phyloP scores from a whole-genome alignment of 2,888 invertebrate species.

The Eupithecia dodoneata region DNA sequence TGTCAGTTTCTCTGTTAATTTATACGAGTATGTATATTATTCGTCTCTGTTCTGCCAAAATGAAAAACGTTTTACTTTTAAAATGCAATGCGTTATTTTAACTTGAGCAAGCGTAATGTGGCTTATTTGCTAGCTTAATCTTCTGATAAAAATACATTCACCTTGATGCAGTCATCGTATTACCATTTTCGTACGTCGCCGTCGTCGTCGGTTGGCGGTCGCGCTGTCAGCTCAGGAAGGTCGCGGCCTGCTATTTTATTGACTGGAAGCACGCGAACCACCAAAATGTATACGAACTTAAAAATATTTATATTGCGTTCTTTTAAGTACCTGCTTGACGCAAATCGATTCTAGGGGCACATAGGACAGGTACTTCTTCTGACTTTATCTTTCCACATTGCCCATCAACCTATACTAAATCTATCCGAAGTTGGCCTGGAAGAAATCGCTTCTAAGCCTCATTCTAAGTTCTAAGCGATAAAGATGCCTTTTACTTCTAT shows the following conservation, averaged over 20 bases:
- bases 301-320: background rate
- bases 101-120: background rate
- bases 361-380: background rate
- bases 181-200: conserved; percentile 51
- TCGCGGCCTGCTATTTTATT: conserved; percentile 33
- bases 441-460: no score
- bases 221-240: conserved; percentile 46
- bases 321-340: background rate
- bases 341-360: background rate
- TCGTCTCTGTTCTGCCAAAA: no score
- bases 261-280: conserved; percentile 30
- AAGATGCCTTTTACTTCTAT: no score
- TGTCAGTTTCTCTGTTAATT: no score
- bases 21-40: no score
- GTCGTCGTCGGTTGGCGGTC: conserved; percentile 30
- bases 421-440: no score
- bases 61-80: no score
- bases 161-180: conserved; percentile 56
- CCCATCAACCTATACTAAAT: background rate
- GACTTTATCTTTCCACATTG: background rate
- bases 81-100: background rate
- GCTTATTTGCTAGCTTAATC: conserved; percentile 19
- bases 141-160: conserved; percentile 36
- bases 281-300: background rate
- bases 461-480: no score